phyloP scores from a whole-genome alignment of 2,113 vertebrate genomes.

The Nyctibius bracteatus region DNA sequence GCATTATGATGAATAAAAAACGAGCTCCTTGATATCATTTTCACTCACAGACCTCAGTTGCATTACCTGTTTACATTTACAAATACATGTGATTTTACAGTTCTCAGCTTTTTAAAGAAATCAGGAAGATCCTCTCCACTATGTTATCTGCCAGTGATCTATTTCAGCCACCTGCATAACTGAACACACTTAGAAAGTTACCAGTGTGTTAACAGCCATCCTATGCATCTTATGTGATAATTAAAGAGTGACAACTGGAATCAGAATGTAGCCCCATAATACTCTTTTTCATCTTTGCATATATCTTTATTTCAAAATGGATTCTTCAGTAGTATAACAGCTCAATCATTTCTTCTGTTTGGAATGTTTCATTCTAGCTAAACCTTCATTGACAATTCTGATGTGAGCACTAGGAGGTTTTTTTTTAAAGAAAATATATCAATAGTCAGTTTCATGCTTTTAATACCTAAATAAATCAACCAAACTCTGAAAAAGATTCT shows the following conservation, averaged over 20 bases:
- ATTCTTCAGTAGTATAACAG: not conserved
- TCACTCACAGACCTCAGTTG: not conserved
- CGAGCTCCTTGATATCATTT: not conserved
- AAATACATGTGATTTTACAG: not conserved
- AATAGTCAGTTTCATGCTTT: not conserved
- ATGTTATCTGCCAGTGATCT: not conserved
- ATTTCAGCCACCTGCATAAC: not conserved
- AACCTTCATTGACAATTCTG: not conserved
- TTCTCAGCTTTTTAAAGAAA: not conserved
- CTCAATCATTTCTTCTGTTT: not conserved
- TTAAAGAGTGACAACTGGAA: not conserved
- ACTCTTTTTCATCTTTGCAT: not conserved
- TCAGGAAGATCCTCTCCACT: not conserved
- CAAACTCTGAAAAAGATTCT: not conserved
- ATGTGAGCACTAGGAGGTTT: rapidly evolving
- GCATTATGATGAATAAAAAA: not conserved
- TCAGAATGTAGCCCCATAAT: not conserved
- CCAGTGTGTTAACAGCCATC: not conserved
- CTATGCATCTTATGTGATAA: not conserved
- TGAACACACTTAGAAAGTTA: not conserved
- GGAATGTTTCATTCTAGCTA: not conserved
- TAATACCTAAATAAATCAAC: not conserved
- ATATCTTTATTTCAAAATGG: not conserved
- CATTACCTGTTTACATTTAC: not conserved
- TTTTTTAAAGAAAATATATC: not conserved